These are phyloP conservation scores for Allophyes oxyacanthae DNA, from an alignment of 2,888 invertebrate genomes.

Conservation along the genomic window DNA sequence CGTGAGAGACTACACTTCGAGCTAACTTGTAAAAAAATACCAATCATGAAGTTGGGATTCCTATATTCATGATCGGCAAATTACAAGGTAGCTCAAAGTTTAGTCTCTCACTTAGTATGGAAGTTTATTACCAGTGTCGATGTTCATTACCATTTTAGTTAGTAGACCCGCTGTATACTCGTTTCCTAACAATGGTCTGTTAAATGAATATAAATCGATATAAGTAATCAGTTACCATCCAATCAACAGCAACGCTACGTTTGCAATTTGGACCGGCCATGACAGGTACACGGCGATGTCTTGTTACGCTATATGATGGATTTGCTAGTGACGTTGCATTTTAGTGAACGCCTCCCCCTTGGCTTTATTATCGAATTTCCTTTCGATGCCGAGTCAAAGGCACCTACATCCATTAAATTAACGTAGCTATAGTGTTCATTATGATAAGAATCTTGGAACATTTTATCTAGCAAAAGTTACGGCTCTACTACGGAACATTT, in stretches of 20 bases:
- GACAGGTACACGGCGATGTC: slow-evolving; percentile 46
- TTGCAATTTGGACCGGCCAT: no score
- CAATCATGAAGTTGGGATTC: no score
- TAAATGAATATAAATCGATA: slow-evolving; percentile 23
- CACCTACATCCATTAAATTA: slow-evolving; percentile 68
- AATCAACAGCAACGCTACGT: no score
- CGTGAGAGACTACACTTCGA: no score
- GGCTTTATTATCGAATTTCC: slow-evolving; percentile 77
- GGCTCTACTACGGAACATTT: neutral
- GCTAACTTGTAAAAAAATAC: no score
- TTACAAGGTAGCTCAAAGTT: no score
- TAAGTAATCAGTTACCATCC: slow-evolving; percentile 31
- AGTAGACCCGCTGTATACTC: no score
- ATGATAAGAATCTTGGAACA: no score
- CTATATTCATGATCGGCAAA: no score
- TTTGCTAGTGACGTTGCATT: slow-evolving; percentile 70
- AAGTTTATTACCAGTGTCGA: no score
- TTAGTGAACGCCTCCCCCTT: slow-evolving; percentile 52
- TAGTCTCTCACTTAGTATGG: no score
- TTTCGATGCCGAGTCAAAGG: slow-evolving; percentile 55
- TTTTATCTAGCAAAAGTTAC: neutral
- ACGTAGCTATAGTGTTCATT: slow-evolving; percentile 24
- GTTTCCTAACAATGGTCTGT: slow-evolving; percentile 1
- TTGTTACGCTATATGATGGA: slow-evolving; percentile 67
- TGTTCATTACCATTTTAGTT: no score